Evolutionary conservation across 1,140 invertebrate genomes (phyloP), one percentile per base, ranked within the genome.

Genomic region (Drosophila serrata): DNA sequence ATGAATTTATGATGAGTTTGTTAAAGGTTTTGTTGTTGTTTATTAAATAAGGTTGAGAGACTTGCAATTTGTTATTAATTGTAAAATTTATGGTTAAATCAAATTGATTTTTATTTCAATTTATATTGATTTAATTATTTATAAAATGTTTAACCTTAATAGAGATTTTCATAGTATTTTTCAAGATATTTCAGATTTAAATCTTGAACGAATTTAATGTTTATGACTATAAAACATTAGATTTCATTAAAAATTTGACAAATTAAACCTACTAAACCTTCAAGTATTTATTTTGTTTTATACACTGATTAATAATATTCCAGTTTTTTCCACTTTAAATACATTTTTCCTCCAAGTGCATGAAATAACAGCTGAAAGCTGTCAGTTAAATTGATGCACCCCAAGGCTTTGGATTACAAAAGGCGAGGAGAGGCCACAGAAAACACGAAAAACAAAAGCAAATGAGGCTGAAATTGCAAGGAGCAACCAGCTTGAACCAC

Each of bases 401-500:
- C 55, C 48, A 46, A 48, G 35, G 59, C 31, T 39, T 63, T 68
- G 29, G 63, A 42, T 78, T 69, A 58, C 62, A 80, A 55, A 59
- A 60, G 45, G 69, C 58, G 6, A 3, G 51, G 37, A 58, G 68
- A 46, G 35, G 29, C 64, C 61, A 68, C 45, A 69, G 13, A 37
- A 45, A 70, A 69, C 33, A 43, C 42, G 40, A 64, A 57, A 57
- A 79, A 84, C 68, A 75, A 75, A 49, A 59, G 67, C 76, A 82
- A 87, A 87, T 87, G 82, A 87, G 75, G 55, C 55, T 82, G 72
- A 61, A 87, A 80, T 82, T 80, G 82, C 82, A 68, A 68, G 60
- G n/a, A 59, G 39, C 8, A 64, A 55, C 40, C 63, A 22, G 17
- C 63, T 31, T 13, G 22, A 51, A 67, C 46, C 62, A 69, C 29